Base-by-base conservation (phyloP, 2,113 vertebrate genomes). In the Aphelocoma coerulescens region DNA sequence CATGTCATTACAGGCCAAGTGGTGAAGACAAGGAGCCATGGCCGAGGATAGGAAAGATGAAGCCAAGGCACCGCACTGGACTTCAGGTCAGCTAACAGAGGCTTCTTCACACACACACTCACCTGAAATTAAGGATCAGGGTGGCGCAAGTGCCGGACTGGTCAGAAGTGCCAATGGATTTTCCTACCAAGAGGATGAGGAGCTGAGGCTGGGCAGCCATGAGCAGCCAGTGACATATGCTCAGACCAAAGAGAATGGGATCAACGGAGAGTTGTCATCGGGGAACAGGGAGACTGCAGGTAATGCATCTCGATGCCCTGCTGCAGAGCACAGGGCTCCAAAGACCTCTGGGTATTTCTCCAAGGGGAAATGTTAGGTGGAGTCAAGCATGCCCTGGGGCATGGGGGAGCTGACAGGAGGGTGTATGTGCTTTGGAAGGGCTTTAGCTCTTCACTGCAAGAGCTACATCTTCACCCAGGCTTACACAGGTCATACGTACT, bases 21-120 rank as follows among this genome's bases (percentile, higher is more conserved):
- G 26, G 66, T 88, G 96, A 91, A 86, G 91, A 73, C 76, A 35
- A 93, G 94, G 68, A 97, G 95, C 93, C 96, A 99, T 99, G 99
- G 99, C 99, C 26, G 99, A 99, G 94, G 98, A 99, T 95, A 98
- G 98, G 97, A 98, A 99, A 93, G 99, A 99, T 8, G 99, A 99
- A 96, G 98, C 99, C 49, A 98, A 98, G 94, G 91, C 98, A 63
- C 98, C 99, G 1, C 99, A 99, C 97, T 99, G 99, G 99, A 98
- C 98, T 89, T 98, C 99, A n/a, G 97, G 98, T 80, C 98, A 98
- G 46, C 98, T 98, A 41, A 95, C 97, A 17, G 98, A 98, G 89
- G 95, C 98, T 10, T 88, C 98, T 13, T 91, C 97, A 3, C 98
- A 98, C 30, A 96, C 97, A 16, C 98, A 98, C 55, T 89, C 98